Evolutionary conservation across 2,113 vertebrate species (phyloP), one percentile per base, ranked within the genome.

Genomic region (Phaethon lepturus): DNA sequence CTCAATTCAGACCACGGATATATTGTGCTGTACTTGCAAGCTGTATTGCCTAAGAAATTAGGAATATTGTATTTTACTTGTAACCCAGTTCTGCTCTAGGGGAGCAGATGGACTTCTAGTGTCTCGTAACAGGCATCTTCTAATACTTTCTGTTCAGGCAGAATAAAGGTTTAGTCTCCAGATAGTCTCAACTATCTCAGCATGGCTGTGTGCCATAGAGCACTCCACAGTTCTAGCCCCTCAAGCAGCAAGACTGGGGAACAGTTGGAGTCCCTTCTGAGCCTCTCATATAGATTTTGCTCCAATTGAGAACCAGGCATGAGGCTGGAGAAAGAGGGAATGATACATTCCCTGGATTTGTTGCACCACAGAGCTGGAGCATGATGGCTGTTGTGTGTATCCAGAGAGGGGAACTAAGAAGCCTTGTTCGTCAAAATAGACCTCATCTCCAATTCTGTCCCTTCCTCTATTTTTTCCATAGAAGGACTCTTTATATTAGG

Each of bases 341-440:
- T 23, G 0, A 24, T 28, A 20, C 1, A 20, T 40, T 63, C 3
- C 8, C 20, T 66, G 29, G 14, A 28, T 83, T 79, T 76, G 11
- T 56, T 79, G 11, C 35, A 29, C 19, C 62, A 33, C 7, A 60
- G 31, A 45, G 5, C 19, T 94, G 38, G 19, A 82, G 14, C 29
- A 47, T 20, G 10, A 40, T 0, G 3, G 12, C 6, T 67, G 9
- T 49, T 69, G 4, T 5, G 2, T n/a, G 18, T 68, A 52, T n/a
- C 13, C 24, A 31, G 42, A 40, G 4, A 67, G 38, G 23, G 11
- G 3, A 83, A 62, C 9, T 33, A 23, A 53, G 44, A 64, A 93
- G 2, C 4, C 17, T 76, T 1, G 5, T 68, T 95, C 26, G 16
- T 53, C 44, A 79, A 68, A 83, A 73, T 0, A 31, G 13, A 8